Base-by-base conservation (phyloP, 2,888 invertebrate genomes). In the Eubasilissa splendida region DNA sequence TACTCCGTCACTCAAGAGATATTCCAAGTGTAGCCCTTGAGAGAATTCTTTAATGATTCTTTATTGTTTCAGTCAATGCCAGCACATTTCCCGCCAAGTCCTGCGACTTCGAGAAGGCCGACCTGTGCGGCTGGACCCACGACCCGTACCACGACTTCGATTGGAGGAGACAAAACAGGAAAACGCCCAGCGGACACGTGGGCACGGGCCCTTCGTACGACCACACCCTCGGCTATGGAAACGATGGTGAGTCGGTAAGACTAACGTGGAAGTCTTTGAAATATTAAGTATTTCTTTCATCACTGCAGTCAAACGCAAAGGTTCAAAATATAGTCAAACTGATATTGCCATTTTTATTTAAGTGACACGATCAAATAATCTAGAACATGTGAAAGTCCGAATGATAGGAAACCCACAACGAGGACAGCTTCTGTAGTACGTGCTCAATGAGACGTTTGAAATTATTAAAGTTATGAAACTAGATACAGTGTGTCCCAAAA, bases 121-220 rank as follows among this genome's bases (percentile, higher is more conserved):
- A 92, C 84, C 86, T 95, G 0, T 96, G 96, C 85, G 95, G 95
- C n/a, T 96, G 96, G 96, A 91, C 88, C 0, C 93, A 94, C 65
- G 95, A 95, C 80, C 89, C 92, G 0, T 88, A 90, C 0, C 93
- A 94, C 82, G 93, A 95, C 86, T 95, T 95, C 84, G 94, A 95
- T 84, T 96, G 96, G 96, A 89, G 86, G 11, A 89, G 95, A 11
- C 88, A 93, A 66, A 93, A 93, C 85, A 90, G 88, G 75, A 90
- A 90, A 70, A 94, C 94, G 0, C 94, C 94, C 0, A 94, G 93
- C 78, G 91, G 91, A 0, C 90, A 92, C 80, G 88, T 93, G 0
- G 91, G 92, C 0, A 95, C 96, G 0, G 96, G 96, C 4, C 96
- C 96, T 0, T 90, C 91, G 0, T 91, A 90, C 85, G 96, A 96